phyloP scores from a whole-genome alignment of 2,113 vertebrate species.

The Acanthochromis polyacanthus region DNA sequence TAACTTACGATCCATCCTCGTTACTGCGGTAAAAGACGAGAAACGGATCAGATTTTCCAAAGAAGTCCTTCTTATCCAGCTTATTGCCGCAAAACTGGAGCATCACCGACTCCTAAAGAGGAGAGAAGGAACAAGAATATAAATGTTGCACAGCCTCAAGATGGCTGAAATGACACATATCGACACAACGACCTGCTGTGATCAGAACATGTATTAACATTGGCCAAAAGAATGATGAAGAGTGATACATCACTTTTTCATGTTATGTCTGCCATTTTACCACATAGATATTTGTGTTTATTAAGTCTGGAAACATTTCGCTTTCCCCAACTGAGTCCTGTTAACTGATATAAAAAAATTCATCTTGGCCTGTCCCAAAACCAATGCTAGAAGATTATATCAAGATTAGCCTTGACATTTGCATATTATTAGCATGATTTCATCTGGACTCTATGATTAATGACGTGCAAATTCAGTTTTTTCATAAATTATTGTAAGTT shows the following conservation, averaged over 20 bases:
- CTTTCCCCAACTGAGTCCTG: not conserved
- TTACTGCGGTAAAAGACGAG: conserved; percentile 93
- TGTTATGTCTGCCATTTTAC: not conserved
- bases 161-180: not conserved
- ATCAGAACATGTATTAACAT: not conserved
- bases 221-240: not conserved
- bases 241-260: no score
- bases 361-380: not conserved
- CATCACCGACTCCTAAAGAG: conserved; percentile 89
- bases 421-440: not conserved
- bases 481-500: conserved; percentile 2
- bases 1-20: conserved; percentile 91
- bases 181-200: not conserved
- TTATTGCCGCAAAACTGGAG: conserved; percentile 95
- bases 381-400: not conserved
- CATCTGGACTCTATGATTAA: not conserved
- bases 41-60: conserved; percentile 94
- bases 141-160: not conserved
- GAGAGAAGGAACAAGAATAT: not conserved
- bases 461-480: not conserved
- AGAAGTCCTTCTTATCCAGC: conserved; percentile 95
- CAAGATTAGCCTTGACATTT: not conserved
- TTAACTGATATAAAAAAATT: not conserved
- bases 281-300: not conserved
- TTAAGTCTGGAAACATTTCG: no score